Evolutionary conservation across 2,888 invertebrate genomes (phyloP).

Genomic region (Leptopterna dolabrata): DNA sequence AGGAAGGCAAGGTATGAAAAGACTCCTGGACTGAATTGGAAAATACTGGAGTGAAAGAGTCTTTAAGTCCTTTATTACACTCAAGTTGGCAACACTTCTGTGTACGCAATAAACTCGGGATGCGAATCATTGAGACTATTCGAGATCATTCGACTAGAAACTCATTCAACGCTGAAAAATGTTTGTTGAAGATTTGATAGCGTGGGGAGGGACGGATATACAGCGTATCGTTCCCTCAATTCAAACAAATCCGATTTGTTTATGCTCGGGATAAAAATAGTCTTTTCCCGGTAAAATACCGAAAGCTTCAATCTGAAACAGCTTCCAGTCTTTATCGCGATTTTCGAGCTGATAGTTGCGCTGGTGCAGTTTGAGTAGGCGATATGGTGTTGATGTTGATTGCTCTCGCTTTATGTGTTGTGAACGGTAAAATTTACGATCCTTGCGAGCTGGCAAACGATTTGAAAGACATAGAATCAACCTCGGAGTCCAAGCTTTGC

Average conservation of each 20-base stretch:
- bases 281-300: background rate
- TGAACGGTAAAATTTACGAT: background rate
- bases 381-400: background rate
- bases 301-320: background rate
- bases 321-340: background rate
- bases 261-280: background rate
- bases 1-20: too few relatives aligned
- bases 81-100: too few relatives aligned
- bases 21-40: too few relatives aligned
- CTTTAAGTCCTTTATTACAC: too few relatives aligned
- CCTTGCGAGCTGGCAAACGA: background rate
- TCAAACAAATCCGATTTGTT: background rate
- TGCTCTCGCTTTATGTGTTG: background rate
- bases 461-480: background rate
- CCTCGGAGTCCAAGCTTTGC: background rate
- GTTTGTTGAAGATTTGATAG: background rate
- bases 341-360: background rate
- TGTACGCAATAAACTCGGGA: too few relatives aligned
- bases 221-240: background rate
- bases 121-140: background rate
- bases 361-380: background rate
- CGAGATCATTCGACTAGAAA: background rate
- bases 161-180: background rate
- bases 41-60: too few relatives aligned
- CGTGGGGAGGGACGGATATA: background rate